These are phyloP conservation scores for Myotis davidii DNA, from an alignment of 2,113 vertebrate genomes.

Conservation along the genomic window DNA sequence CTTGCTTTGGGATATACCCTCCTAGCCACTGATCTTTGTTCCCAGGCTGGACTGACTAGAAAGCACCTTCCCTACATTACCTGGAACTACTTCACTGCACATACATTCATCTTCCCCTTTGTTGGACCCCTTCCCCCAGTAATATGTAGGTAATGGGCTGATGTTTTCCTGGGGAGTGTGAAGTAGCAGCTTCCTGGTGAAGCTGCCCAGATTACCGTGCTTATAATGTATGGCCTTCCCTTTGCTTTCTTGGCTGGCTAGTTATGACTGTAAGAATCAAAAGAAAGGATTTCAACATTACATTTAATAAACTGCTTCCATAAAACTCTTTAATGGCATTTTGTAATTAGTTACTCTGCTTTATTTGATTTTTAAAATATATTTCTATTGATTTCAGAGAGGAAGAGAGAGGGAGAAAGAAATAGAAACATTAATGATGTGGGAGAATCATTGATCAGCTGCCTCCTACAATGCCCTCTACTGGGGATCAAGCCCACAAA, in stretches of 20 bases:
- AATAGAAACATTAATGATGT: too few relatives aligned
- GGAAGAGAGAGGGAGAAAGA: too few relatives aligned
- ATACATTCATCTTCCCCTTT: neutral
- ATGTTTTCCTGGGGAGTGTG: neutral
- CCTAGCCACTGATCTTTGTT: neutral
- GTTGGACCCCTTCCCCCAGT: neutral
- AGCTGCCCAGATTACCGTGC: neutral
- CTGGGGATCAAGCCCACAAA: too few relatives aligned
- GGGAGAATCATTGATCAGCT: too few relatives aligned
- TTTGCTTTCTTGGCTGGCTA: neutral
- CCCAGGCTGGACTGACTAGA: neutral
- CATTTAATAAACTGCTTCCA: neutral
- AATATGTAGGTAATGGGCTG: neutral
- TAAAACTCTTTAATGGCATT: neutral
- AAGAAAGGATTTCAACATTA: neutral
- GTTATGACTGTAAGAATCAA: neutral
- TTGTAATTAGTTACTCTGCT: neutral
- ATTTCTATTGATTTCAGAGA: too few relatives aligned
- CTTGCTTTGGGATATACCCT: neutral
- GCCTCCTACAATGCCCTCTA: too few relatives aligned
- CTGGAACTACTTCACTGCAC: neutral
- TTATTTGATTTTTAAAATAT: too few relatives aligned
- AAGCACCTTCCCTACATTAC: neutral
- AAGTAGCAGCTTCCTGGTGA: neutral
- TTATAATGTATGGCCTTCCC: neutral